Evolutionary conservation across 2,888 invertebrate genomes (phyloP), one percentile per base, ranked within the genome.

Genomic region (Piscicola geometra): DNA sequence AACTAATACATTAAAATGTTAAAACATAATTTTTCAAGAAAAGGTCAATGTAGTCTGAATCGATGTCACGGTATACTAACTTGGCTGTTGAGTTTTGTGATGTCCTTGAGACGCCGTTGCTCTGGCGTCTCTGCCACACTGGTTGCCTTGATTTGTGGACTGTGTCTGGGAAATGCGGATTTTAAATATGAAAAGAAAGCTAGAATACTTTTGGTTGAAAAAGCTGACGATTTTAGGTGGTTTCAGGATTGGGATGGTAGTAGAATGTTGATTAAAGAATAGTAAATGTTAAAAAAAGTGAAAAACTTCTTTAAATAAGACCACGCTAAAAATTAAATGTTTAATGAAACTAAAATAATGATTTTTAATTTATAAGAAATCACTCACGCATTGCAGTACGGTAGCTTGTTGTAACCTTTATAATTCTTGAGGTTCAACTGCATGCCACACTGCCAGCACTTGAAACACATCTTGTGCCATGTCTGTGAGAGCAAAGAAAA

Each of bases 391-490:
- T 95, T 95, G 87, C 99, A 99, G 86, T 97, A 99, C 60, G 99
- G 99, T 85, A 93, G 90, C 88, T 98, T 98, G 85, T 96, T 93
- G 88, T 93, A 98, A 81, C 98, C 98, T 88, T 98, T 98, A 90
- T 88, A 98, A 81, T 94, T 98, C 85, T 95, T 91, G 96, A 99
- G 97, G 88, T 94, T 98, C 82, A 99, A 89, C 75, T 93, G 91
- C 97, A 98, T 98, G 77, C 92, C 92, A 87, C 98, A 99, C 84
- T 92, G 93, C 86, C 94, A 92, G 87, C 98, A 98, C 89, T 93
- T 96, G 90, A 99, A 99, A 86, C 98, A 99, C 82, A 91, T 91
- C 87, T 97, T 98, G 90, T 98, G 98, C 97, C 97, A 98, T 86
- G 91, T 90, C 97, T 97, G 89, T n/a, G 82, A 21, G n/a, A 67